Percentiles rank a stretch among this genome's conserved stretches.
phyloP scores from a whole-genome alignment of 2,113 vertebrate genomes.

The Tychaedon coryphoeus region DNA sequence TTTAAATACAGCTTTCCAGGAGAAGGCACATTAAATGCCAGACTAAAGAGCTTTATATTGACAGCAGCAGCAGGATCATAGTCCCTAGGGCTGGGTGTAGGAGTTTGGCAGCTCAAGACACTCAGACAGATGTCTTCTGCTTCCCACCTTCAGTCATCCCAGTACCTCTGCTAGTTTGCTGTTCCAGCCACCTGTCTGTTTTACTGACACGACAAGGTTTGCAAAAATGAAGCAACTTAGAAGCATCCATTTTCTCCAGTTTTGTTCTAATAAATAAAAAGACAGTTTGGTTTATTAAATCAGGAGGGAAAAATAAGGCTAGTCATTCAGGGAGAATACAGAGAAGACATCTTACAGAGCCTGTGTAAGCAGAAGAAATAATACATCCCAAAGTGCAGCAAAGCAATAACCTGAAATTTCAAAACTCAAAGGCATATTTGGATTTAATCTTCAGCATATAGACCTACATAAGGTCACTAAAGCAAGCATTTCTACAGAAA shows the following conservation, averaged over 20 bases:
- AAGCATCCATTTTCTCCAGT: not conserved
- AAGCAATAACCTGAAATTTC: not conserved
- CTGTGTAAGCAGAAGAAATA: not conserved
- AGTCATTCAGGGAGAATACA: not conserved
- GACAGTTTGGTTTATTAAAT: not conserved
- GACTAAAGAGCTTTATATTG: not conserved
- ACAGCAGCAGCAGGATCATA: not conserved
- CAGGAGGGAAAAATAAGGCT: not conserved
- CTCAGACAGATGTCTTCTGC: not conserved
- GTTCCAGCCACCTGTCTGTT: slow-evolving; percentile 1
- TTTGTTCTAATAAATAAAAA: not conserved
- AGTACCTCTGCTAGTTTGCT: not conserved
- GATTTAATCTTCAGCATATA: not conserved
- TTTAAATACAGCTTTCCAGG: slow-evolving; percentile 17
- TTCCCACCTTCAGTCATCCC: not conserved
- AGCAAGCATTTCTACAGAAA: not conserved
- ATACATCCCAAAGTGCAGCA: not conserved
- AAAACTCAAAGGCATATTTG: not conserved
- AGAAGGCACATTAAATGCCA: slow-evolving; percentile 12
- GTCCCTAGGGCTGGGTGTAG: not conserved
- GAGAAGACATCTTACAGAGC: not conserved
- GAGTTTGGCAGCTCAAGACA: slow-evolving; percentile 3
- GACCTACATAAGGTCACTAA: not conserved
- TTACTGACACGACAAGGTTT: not conserved
- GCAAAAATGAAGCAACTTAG: not conserved